Conservation (phyloP, 2,888 invertebrate species). For the Aspidiotus destructor region DNA sequence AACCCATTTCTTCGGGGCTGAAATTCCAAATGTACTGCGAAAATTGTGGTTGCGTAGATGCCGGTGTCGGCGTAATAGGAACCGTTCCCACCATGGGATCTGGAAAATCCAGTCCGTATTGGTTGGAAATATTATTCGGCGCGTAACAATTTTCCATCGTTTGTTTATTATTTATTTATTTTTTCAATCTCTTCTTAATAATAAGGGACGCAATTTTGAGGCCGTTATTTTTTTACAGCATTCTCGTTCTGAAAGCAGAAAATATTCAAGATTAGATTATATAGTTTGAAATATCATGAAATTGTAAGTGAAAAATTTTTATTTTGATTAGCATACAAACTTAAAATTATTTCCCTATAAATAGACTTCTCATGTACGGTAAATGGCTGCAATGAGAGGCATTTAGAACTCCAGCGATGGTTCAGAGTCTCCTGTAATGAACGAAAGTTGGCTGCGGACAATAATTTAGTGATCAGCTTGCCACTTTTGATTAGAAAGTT, state of each 20-base stretch:
- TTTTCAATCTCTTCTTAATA: not conserved
- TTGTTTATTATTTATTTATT: not conserved
- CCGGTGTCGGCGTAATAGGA: conserved; percentile 20
- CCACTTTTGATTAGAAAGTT: too few relatives aligned
- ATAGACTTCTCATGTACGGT: too few relatives aligned
- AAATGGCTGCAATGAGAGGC: too few relatives aligned
- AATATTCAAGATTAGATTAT: not conserved
- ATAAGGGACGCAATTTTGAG: not conserved
- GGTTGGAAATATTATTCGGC: conserved; percentile 37
- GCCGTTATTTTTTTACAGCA: not conserved
- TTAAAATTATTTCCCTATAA: too few relatives aligned
- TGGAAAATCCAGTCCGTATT: conserved; percentile 25
- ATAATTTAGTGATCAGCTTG: too few relatives aligned
- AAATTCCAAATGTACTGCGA: conserved; percentile 29
- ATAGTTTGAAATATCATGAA: not conserved
- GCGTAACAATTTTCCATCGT: conserved; percentile 39
- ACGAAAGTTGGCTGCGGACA: too few relatives aligned
- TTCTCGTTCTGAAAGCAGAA: not conserved
- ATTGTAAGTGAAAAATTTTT: too few relatives aligned
- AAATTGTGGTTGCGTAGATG: conserved; percentile 30
- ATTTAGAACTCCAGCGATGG: too few relatives aligned
- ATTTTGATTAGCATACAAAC: too few relatives aligned
- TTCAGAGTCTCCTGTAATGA: too few relatives aligned
- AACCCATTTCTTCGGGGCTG: conserved; percentile 31
- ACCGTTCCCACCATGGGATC: conserved; percentile 24